A percentile compares a stretch with the other conserved stretches of the same genome.
phyloP scores from a whole-genome alignment of 2,113 vertebrate species.

The Porphyrio hochstetteri region DNA sequence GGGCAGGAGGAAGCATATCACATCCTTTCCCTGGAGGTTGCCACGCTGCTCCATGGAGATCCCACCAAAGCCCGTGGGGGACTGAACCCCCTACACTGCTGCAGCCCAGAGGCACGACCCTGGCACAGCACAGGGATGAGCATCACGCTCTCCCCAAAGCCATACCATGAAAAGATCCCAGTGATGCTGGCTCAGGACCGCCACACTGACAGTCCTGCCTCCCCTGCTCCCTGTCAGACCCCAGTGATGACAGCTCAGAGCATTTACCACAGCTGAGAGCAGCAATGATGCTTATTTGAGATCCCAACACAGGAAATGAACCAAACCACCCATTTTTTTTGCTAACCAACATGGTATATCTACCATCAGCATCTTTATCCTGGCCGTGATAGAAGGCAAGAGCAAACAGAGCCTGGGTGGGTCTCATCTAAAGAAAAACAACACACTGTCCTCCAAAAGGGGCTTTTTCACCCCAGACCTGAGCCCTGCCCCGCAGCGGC shows the following conservation, averaged over 20 bases:
- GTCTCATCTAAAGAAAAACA: not conserved
- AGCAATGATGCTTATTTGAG: not conserved
- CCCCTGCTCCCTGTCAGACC: no score
- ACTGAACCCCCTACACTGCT: not conserved
- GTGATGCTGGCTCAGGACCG: not conserved
- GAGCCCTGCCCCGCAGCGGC: not conserved
- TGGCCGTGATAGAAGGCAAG: not conserved
- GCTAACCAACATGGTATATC: not conserved
- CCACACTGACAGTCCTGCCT: not conserved
- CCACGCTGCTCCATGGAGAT: not conserved
- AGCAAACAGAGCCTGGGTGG: not conserved
- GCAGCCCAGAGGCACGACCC: not conserved
- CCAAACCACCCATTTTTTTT: not conserved
- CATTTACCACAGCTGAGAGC: not conserved
- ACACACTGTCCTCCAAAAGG: not conserved
- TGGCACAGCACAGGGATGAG: not conserved
- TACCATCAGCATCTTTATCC: not conserved
- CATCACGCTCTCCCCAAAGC: not conserved
- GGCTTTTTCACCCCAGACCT: not conserved
- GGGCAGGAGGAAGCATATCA: not conserved
- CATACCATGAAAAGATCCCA: not conserved
- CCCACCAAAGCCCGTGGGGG: rapidly evolving
- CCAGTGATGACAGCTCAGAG: not conserved
- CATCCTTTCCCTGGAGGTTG: not conserved
- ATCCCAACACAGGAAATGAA: not conserved